Conservation (phyloP, 2,797 vertebrate genomes). For the Melanotaenia nigrans region DNA sequence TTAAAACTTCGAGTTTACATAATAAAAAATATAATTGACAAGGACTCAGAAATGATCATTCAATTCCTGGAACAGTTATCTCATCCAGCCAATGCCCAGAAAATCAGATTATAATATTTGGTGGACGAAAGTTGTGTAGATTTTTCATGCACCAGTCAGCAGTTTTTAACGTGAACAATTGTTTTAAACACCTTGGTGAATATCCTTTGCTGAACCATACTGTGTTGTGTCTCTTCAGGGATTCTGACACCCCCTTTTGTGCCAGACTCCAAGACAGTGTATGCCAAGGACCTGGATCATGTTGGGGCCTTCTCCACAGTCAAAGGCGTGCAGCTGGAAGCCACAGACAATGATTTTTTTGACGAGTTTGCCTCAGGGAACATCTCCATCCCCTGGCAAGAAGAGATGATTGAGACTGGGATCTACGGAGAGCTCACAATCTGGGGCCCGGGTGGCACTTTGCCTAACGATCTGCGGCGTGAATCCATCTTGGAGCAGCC, state of each 20-base stretch:
- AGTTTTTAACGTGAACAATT: too few relatives aligned
- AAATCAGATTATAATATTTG: too few relatives aligned
- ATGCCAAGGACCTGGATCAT: slow-evolving; percentile 86
- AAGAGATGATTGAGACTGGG: slow-evolving; percentile 91
- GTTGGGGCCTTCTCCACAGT: slow-evolving; percentile 90
- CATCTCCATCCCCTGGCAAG: slow-evolving; percentile 90
- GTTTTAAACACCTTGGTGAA: neutral
- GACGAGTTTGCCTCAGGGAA: slow-evolving; percentile 88
- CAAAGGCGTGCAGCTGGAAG: slow-evolving; percentile 84
- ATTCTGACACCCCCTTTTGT: slow-evolving; percentile 87
- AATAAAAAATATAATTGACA: neutral
- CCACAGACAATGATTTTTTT: slow-evolving; percentile 81
- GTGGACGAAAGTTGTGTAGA: too few relatives aligned
- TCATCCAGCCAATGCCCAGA: too few relatives aligned
- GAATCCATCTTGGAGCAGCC: slow-evolving; percentile 79
- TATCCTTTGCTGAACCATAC: neutral
- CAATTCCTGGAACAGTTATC: neutral
- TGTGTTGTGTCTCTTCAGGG: slow-evolving; percentile 70
- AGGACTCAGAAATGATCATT: neutral
- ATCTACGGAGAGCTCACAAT: slow-evolving; percentile 85
- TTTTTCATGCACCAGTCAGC: too few relatives aligned
- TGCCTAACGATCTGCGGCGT: slow-evolving; percentile 84
- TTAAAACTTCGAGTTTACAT: neutral
- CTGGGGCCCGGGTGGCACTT: slow-evolving; percentile 75
- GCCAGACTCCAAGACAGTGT: slow-evolving; percentile 88